Evolutionary conservation across 2,113 vertebrate species (phyloP), one percentile per base, ranked within the genome.

Genomic region (Blennius ocellaris): DNA sequence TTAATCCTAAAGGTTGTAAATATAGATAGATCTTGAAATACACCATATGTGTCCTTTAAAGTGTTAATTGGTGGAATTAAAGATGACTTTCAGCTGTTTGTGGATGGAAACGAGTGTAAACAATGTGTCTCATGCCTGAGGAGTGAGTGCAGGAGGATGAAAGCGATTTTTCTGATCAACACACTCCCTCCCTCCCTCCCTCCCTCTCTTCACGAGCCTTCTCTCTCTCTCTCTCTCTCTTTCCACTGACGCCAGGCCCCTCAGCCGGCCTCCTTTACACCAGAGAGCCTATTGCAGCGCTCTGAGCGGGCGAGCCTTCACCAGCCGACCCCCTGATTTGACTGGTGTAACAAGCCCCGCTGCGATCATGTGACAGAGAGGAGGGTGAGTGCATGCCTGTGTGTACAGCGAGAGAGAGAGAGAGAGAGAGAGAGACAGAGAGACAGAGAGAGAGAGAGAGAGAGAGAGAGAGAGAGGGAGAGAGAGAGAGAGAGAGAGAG

Each of bases 221-320:
- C 38, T 17, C 62, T 11, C 67, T 11, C 56, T 36, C 62, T 12
- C 43, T 15, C 58, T 57, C 12, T 39, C 40, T 4, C 37, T 61
- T 65, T 76, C 80, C 89, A 92, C 78, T 92, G 92, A 94, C 86
- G 85, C 87, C 82, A 80, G 12, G 37, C 10, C 36, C 16, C 0
- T 14, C 58, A 80, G 12, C 83, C 92, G 45, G 85, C 93, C 94
- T 86, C 78, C 59, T 5, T 85, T 30, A 30, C 64, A 38, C 38
- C n/a, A 49, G 14, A 61, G 10, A 86, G 71, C 96, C 96, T 97
- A 97, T 97, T 70, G 70, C 57, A 55, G 50, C 8, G 61, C 81
- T 81, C 69, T 73, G 80, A 88, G 80, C 93, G 82, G 96, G 90
- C 96, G 96, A 98, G 96, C 97, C 97, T 95, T 96, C 96, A 93